Evolutionary conservation across 2,888 invertebrate species (phyloP).

Genomic region (Lasiommata megera): DNA sequence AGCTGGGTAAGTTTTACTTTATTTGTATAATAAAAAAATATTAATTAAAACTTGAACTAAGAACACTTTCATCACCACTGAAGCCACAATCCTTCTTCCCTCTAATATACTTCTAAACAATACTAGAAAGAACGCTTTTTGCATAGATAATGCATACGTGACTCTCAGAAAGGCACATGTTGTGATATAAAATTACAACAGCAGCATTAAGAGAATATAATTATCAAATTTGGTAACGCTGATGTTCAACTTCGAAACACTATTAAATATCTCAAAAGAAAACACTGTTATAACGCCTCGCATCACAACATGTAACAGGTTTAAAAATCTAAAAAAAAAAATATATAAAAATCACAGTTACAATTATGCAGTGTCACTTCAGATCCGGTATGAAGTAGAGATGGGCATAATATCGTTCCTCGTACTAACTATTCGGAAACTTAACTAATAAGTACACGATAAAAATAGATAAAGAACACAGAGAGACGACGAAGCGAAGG

Average conservation of each 20-base stretch:
- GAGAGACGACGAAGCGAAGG: constrained; percentile 75
- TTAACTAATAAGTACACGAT: constrained; percentile 78
- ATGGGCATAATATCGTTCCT: constrained; percentile 56
- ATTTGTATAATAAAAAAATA: too few relatives aligned
- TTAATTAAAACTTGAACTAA: constrained; percentile 1
- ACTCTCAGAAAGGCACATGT: constrained; percentile 62
- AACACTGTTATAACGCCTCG: constrained; percentile 47
- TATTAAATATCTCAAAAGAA: constrained; percentile 44
- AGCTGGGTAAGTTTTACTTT: not conserved
- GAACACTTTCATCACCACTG: constrained; percentile 29
- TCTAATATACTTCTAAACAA: constrained; percentile 53
- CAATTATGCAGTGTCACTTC: constrained; percentile 80
- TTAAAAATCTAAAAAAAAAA: constrained; percentile 72
- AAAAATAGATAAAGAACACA: constrained; percentile 65
- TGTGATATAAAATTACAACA: constrained; percentile 56
- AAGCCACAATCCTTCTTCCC: constrained; percentile 70
- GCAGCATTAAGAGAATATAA: constrained; percentile 47
- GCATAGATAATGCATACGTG: constrained; percentile 43
- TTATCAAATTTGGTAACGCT: constrained; percentile 51
- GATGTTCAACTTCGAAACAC: constrained; percentile 40
- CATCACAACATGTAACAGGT: constrained; percentile 78
- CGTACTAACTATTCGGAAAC: constrained; percentile 59
- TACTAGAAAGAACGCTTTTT: constrained; percentile 53
- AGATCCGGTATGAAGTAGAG: constrained; percentile 70
- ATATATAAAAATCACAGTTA: constrained; percentile 81